phyloP scores from a whole-genome alignment of 2,113 vertebrate genomes.

The Hippocampus abdominalis region DNA sequence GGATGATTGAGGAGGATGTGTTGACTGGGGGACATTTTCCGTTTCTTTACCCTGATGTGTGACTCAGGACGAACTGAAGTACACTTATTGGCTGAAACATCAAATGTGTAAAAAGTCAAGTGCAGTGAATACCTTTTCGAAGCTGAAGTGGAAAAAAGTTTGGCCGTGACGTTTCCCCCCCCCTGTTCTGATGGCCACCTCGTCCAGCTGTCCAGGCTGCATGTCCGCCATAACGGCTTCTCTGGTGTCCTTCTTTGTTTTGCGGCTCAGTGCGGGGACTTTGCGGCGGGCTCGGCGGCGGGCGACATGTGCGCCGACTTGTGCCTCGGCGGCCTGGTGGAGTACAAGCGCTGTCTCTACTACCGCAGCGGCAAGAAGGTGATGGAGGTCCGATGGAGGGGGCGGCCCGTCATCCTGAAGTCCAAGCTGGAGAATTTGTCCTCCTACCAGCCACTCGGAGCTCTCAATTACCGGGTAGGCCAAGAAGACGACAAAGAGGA shows the following conservation, averaged over 20 bases:
- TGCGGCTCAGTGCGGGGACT: conserved; percentile 81
- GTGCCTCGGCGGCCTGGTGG: conserved; percentile 78
- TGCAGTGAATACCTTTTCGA: too few species aligned
- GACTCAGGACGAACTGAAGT: too few species aligned
- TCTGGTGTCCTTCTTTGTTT: background rate
- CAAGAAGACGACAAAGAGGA: background rate
- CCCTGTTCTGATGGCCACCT: too few species aligned
- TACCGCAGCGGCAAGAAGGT: conserved; percentile 94
- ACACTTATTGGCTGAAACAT: too few species aligned
- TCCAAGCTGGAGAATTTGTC: conserved; percentile 90
- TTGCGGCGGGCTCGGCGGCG: conserved; percentile 75
- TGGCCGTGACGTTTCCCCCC: too few species aligned
- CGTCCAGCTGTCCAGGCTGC: too few species aligned
- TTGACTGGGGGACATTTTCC: too few species aligned
- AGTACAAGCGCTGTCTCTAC: conserved; percentile 88
- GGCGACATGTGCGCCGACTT: conserved; percentile 92
- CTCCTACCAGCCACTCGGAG: conserved; percentile 79
- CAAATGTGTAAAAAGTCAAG: too few species aligned
- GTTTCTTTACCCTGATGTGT: too few species aligned
- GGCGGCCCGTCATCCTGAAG: conserved; percentile 84
- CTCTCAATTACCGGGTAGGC: conserved; percentile 75
- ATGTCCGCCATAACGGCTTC: too few species aligned
- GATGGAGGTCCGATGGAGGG: conserved; percentile 88
- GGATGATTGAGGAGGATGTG: too few species aligned
- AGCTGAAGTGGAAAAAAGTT: too few species aligned